These are phyloP conservation scores for Rana temporaria DNA, from an alignment of 2,113 vertebrate species.

Conservation along the genomic window DNA sequence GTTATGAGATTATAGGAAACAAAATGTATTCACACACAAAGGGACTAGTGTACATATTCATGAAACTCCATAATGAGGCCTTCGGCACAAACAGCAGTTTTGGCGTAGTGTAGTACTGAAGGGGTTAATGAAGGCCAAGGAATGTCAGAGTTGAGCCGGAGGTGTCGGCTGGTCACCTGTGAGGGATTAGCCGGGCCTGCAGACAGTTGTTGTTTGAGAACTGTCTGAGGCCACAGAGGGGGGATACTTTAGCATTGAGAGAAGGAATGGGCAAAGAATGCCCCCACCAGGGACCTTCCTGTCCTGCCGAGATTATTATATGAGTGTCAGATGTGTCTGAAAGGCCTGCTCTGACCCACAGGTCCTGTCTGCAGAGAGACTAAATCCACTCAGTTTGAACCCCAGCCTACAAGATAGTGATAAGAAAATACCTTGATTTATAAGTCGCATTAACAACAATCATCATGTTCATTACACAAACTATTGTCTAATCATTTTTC, in stretches of 20 bases:
- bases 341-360: conserved; percentile 46
- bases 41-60: too few species aligned
- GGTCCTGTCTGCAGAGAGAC: conserved; percentile 39
- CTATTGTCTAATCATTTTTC: not conserved
- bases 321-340: conserved; percentile 50
- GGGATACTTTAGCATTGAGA: conserved; percentile 52
- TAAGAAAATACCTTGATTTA: conserved; percentile 10
- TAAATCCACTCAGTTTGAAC: conserved; percentile 33
- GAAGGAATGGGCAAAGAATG: conserved; percentile 53
- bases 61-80: too few species aligned
- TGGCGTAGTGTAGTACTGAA: conserved; percentile 52
- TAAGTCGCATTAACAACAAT: not conserved
- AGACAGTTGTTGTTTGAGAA: conserved; percentile 79
- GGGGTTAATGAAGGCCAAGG: conserved; percentile 69
- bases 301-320: conserved; percentile 62
- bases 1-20: too few species aligned
- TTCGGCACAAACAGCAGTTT: too few species aligned
- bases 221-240: conserved; percentile 71
- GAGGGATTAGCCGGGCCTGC: conserved; percentile 72
- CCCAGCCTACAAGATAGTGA: not conserved
- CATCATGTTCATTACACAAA: not conserved
- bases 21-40: too few species aligned
- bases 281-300: conserved; percentile 64
- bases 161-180: conserved; percentile 77
- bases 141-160: conserved; percentile 73